Evolutionary conservation across 2,113 vertebrate genomes (phyloP), one percentile per base, ranked within the genome.

Genomic region (Leucosticte australis): DNA sequence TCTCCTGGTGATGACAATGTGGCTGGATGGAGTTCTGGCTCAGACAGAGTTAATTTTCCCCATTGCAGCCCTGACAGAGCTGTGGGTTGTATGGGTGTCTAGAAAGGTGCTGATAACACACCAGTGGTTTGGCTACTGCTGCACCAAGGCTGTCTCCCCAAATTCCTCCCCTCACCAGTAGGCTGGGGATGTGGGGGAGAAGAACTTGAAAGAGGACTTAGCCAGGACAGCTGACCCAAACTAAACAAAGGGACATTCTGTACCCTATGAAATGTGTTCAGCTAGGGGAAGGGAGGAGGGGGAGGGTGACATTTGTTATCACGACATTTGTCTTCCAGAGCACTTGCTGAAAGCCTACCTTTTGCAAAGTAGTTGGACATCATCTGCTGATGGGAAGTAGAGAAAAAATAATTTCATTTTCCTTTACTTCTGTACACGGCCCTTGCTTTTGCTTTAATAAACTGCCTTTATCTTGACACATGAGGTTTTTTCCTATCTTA

Each of bases 161-260:
- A 1, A 33, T 23, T n/a, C 30, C 42, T 56, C 6, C 17, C 6
- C 14, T 63, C 28, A 26, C 20, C 23, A 50, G 13, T 3, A 69
- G 23, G 39, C 16, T 37, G 10, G 11, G 8, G 3, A 11, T n/a
- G n/a, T n/a, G 2, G 11, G 6, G 11, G 15, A 13, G 4, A 62
- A 81, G 37, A 39, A 30, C 37, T 50, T 56, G 55, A 42, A 55
- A 56, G 42, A 37, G 33, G 27, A 44, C 31, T 24, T 21, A 56
- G 19, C 31, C 20, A n/a, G 42, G 42, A 56, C 13, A 75, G 19
- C 49, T 69, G 76, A n/a, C 27, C 23, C 31, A 75, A 75, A 39
- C 19, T 49, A 49, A 69, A 33, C 11, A n/a, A 69, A 63, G 28
- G 10, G 33, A 30, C 3, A 4, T 81, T 81, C 35, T 42, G n/a